Evolutionary conservation across 35 echinoderm and acorn worm species (phyloP), one percentile per base, ranked within the genome.

Genomic region (Chiridota heheva): DNA sequence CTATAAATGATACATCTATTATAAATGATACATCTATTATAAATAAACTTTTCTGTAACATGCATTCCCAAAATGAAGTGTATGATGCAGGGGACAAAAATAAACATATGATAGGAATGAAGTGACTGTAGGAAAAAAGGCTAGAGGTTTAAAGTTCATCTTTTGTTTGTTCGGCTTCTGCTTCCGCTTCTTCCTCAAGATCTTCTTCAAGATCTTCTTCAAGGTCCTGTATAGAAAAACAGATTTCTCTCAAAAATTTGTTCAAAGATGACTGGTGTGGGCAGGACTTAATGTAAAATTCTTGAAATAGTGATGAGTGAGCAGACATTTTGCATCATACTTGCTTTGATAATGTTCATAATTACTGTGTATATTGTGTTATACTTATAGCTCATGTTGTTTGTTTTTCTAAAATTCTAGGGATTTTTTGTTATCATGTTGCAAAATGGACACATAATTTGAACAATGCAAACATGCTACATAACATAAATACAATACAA

Each of bases 91-190:
- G n/a, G n/a, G n/a, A n/a, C n/a, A n/a, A n/a, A n/a, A n/a, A n/a
- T n/a, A n/a, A n/a, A n/a, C n/a, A n/a, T n/a, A n/a, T n/a, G n/a
- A n/a, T n/a, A n/a, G n/a, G n/a, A n/a, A n/a, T n/a, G n/a, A n/a
- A n/a, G n/a, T n/a, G n/a, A n/a, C n/a, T n/a, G n/a, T n/a, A n/a
- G n/a, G n/a, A n/a, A n/a, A n/a, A n/a, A n/a, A n/a, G n/a, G n/a
- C n/a, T n/a, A n/a, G n/a, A n/a, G n/a, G n/a, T n/a, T 80, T 82
- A 90, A 64, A 90, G 68, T 79, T 90, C 90, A 75, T 92, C 90
- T 67, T 86, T 91, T 18, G 40, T 31, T 16, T 57, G 61, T 30
- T 78, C 90, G 4, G 70, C 83, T 26, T 57, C 80, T n/a, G 55
- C 87, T 8, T 82, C 69, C 3, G 37, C 69, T 27, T 61, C 82